Conservation (phyloP, 2,888 invertebrate species). For the Nysson spinosus region DNA sequence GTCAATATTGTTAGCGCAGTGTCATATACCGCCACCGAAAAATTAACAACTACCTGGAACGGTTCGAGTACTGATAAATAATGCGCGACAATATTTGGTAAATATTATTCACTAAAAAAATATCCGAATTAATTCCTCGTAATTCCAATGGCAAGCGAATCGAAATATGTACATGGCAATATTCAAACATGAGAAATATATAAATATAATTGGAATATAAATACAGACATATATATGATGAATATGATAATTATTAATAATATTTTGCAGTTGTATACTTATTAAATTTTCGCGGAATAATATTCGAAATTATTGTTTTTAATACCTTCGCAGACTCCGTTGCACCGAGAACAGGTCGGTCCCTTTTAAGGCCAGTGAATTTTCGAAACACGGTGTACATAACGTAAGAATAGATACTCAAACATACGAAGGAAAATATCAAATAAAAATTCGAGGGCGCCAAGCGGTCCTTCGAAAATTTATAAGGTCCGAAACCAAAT, state of each 20-base stretch:
- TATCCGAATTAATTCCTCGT: too few relatives aligned
- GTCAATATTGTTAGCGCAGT: conserved; percentile 40
- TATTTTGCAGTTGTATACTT: too few relatives aligned
- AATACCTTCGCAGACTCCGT: conserved; percentile 68
- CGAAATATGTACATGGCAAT: too few relatives aligned
- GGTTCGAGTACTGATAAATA: too few relatives aligned
- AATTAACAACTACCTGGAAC: conserved; percentile 58
- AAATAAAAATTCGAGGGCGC: conserved; percentile 54
- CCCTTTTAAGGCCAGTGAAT: conserved; percentile 28
- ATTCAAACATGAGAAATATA: too few relatives aligned
- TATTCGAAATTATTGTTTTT: neutral
- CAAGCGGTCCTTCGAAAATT: conserved; percentile 58
- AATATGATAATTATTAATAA: too few relatives aligned
- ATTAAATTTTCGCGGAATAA: too few relatives aligned
- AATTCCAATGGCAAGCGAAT: too few relatives aligned
- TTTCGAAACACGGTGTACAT: conserved; percentile 37
- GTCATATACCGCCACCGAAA: conserved; percentile 52
- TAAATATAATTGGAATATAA: too few relatives aligned
- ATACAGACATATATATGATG: too few relatives aligned
- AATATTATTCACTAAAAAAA: too few relatives aligned
- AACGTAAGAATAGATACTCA: conserved; percentile 45
- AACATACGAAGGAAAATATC: conserved; percentile 46
- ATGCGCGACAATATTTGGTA: too few relatives aligned
- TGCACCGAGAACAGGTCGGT: conserved; percentile 42
- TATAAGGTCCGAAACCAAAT: conserved; percentile 72